Base-by-base conservation (phyloP, 2,797 vertebrate genomes). In the Anguilla marmorata region DNA sequence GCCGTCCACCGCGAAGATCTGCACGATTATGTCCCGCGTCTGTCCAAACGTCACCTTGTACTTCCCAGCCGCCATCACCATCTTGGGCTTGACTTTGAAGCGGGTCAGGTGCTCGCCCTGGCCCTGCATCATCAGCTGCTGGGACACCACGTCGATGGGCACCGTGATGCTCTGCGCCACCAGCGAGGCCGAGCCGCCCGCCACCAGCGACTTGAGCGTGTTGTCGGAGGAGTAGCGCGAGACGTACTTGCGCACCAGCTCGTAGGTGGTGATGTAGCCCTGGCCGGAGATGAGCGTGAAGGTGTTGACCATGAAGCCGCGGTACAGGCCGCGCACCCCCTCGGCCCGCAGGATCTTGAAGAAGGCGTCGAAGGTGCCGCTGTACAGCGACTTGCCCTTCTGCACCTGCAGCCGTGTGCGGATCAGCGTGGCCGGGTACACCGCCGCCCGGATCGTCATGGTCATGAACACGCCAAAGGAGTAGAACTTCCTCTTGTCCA, bases 161-260 rank as follows among this genome's bases (percentile, higher is more conserved):
- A 99, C 98, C 0, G 98, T 99, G 95, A 99, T 99, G 96, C 97
- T 99, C 94, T 99, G 98, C 8, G 98, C 98, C 11, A 99, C 98
- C 30, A 99, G 93, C 0, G 98, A 99, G 2, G 98, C 98, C 0
- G 97, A 97, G 86, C 98, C 98, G 0, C 98, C 98, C 0, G 98
- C 98, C 93, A 99, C 97, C 92, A 99, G 93, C 0, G 98, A 99
- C 91, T 99, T 99, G 0, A 99, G 90, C 0, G 97, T 97, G n/a
- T 99, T 99, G 95, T 96, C 96, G 89, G 96, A 95, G 85, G 96
- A 97, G 90, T 98, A 99, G 0, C 93, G 93, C 0, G 98, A 96
- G 9, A 98, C 97, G 0, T 99, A 98, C 88, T 97, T 98, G 19
- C 98, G 97, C 2, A 98, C 98, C 54, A 99, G 96, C 94, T 99